phyloP scores from a whole-genome alignment of 2,113 vertebrate species.

The Mobula birostris region DNA sequence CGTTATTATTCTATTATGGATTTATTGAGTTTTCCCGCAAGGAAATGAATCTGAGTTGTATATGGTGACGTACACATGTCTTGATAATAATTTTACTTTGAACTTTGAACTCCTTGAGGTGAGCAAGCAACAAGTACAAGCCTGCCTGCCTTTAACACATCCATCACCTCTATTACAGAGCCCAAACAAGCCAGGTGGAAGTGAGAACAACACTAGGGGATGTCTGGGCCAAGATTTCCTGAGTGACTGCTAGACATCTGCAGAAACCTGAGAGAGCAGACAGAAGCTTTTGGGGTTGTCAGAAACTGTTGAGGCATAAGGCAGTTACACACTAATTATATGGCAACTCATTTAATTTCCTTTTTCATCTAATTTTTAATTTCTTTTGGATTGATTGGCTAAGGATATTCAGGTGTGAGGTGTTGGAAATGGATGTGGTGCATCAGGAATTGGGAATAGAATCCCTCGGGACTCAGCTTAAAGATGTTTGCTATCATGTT shows the following conservation, averaged over 20 bases:
- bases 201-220: no score
- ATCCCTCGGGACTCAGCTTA: not conserved
- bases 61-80: no score
- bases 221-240: not conserved
- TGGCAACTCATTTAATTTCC: not conserved
- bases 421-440: not conserved
- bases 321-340: not conserved
- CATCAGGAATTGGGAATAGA: not conserved
- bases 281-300: not conserved
- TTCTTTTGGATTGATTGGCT: not conserved
- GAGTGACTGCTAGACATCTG: not conserved
- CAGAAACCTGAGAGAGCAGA: not conserved
- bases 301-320: no score
- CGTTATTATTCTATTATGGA: no score
- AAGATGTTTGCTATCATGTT: not conserved
- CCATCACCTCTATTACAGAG: not conserved
- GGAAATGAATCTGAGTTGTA: no score
- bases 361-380: not conserved
- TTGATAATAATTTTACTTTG: no score
- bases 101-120: not conserved
- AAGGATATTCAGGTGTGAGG: not conserved
- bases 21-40: no score
- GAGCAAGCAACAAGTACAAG: no score
- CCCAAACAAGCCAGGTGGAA: not conserved
- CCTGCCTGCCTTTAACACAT: no score